Evolutionary conservation across 2,888 invertebrate species (phyloP), one percentile per base, ranked within the genome.

Genomic region (Cataglyphis albicans): DNA sequence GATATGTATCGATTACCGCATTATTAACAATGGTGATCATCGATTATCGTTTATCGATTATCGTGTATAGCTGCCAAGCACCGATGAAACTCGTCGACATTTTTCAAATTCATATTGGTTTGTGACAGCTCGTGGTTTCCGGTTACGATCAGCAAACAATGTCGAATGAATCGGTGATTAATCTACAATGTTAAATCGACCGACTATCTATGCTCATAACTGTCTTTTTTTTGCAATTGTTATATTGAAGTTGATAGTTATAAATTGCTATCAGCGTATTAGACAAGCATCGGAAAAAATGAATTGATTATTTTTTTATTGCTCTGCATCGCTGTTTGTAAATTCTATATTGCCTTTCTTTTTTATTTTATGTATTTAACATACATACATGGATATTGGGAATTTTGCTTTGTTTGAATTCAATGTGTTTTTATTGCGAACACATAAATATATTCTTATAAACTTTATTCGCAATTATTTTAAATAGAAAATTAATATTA

Each of bases 21-120:
- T 68, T 55, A 68, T 73, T 73, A 44, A 55, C 72, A 25, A 44
- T 12, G 73, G 57, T 59, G 44, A 73, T 35, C 74, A 80, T 80
- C 78, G 59, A 73, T 80, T 78, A 78, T 76, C 70, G 76, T 68
- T 76, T 78, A 78, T 78, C 78, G 78, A 73, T 78, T 78, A 78
- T 72, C 57, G 44, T 72, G 59, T 72, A 35, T 59, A 48, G 41
- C 68, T n/a, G 44, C 78, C 78, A 73, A 70, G 15, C 63, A 21
- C 63, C 65, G 52, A 78, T 78, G 78, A 57, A 44, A 57, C 78
- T 78, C 78, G 44, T 78, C 57, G 78, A 73, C 74, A 80, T 59
- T 80, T 44, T 73, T 73, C 35, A 59, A 80, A 59, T 73, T 73
- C 44, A 72, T 73, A 80, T 80, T 73, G 73, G 44, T 44, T 44